Conservation (phyloP, 2,797 vertebrate genomes). For the Acanthurus lineatus region DNA sequence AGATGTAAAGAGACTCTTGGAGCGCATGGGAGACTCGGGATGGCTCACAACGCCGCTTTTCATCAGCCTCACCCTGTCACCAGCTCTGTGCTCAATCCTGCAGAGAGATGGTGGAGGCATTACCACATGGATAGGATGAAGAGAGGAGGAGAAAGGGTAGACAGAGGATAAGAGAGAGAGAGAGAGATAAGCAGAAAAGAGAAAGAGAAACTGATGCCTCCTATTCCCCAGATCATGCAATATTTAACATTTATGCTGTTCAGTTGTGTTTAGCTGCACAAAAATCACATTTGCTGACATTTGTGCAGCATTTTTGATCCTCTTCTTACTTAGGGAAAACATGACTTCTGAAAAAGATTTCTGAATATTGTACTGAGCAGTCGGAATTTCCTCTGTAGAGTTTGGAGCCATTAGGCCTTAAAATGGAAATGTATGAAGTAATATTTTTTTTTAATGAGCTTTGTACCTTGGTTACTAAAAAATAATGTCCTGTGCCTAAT, state of each 20-base stretch:
- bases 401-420: background rate
- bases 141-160: background rate
- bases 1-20: conserved; percentile 74
- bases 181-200: background rate
- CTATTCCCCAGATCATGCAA: conserved; percentile 13
- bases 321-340: background rate
- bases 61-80: conserved; percentile 63
- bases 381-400: background rate
- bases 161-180: no score
- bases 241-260: conserved; percentile 8
- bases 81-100: conserved; percentile 44
- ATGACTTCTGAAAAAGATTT: background rate
- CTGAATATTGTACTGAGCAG: background rate
- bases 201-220: conserved; percentile 6
- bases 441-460: background rate
- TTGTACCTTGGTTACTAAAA: background rate
- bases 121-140: conserved; percentile 29
- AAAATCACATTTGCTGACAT: conserved; percentile 15
- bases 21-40: conserved; percentile 42
- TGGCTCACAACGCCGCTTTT: conserved; percentile 66
- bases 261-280: conserved; percentile 10
- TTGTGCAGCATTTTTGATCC: background rate
- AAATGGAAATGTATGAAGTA: background rate
- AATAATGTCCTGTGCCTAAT: background rate
- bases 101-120: conserved; percentile 40